Evolutionary conservation across 2,797 vertebrate genomes (phyloP), one percentile per base, ranked within the genome.

Genomic region (Anisognathus igniventris): DNA sequence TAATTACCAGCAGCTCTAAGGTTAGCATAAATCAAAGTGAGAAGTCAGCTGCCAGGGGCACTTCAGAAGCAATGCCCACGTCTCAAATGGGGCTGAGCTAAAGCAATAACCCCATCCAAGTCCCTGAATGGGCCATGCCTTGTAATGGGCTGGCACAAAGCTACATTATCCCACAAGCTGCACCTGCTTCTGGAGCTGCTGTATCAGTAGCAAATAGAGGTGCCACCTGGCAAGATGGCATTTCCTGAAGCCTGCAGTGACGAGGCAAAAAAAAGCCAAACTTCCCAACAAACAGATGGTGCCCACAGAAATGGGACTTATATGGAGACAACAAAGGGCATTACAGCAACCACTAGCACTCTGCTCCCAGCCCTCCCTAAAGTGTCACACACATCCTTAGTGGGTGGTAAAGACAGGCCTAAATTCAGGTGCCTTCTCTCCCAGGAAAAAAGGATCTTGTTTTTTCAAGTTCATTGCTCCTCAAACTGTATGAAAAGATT

Each of bases 91-190:
- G 79, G 60, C 95, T 88, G 82, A 39, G 67, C 91, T 92, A 91
- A 92, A 91, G 92, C 70, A 95, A 92, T 62, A 92, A 93, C 95
- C 94, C 92, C 91, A 88, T 97, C 97, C 94, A 96, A 90, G 83
- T 93, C 79, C 86, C 90, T 96, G 93, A 96, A 92, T 93, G 93
- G 88, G 76, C 74, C 50, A 23, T 75, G 87, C 82, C 62, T 93
- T 44, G 70, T 78, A 91, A 95, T 88, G 90, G 90, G 66, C 91
- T 66, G 83, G 92, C 95, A 98, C 98, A 98, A 98, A 98, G 98
- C 98, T 96, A 95, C 95, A 97, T 98, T 98, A 97, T 98, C 92
- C 94, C 95, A 88, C 81, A 95, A 93, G 96, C 73, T 97, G 98
- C 98, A 98, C 98, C 98, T 98, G 98, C 98, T 97, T 82, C 51